phyloP scores from a whole-genome alignment of 2,888 invertebrate genomes.

The Tryphoninae sp. region DNA sequence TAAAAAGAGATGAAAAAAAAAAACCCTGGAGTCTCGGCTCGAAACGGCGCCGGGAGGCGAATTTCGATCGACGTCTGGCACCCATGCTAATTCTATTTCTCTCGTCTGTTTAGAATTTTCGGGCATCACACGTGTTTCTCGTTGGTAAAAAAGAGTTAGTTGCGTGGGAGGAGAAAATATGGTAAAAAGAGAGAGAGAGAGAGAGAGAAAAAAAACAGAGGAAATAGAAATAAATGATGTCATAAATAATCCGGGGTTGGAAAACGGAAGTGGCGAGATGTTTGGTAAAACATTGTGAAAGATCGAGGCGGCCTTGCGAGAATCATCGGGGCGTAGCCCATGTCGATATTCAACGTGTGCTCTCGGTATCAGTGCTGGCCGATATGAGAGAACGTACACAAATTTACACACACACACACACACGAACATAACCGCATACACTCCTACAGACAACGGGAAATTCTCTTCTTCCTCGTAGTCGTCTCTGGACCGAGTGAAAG shows the following conservation, averaged over 20 bases:
- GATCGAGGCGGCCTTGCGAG: slow-evolving; percentile 60
- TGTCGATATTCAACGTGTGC: slow-evolving; percentile 43
- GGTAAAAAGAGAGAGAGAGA: background rate
- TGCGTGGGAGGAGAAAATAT: slow-evolving; percentile 13
- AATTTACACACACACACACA: slow-evolving; percentile 20
- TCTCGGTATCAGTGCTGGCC: slow-evolving; percentile 20
- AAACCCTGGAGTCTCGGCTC: background rate
- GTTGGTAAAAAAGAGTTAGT: background rate
- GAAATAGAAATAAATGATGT: slow-evolving; percentile 8
- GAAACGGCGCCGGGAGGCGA: background rate
- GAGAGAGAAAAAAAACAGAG: slow-evolving; percentile 1
- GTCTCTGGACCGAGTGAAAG: slow-evolving; percentile 69
- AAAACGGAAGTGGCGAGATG: slow-evolving; percentile 34
- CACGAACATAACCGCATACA: slow-evolving; percentile 2
- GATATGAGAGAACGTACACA: slow-evolving; percentile 14
- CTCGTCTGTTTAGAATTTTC: slow-evolving; percentile 22
- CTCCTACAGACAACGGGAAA: slow-evolving; percentile 51
- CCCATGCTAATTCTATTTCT: slow-evolving; percentile 9
- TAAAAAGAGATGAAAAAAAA: background rate
- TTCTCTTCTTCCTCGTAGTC: slow-evolving; percentile 52
- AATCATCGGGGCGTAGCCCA: slow-evolving; percentile 60
- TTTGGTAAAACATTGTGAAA: slow-evolving; percentile 32
- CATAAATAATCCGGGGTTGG: slow-evolving; percentile 42
- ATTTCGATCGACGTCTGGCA: slow-evolving; percentile 35
- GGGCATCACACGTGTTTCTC: slow-evolving; percentile 33